Base-by-base conservation (phyloP, 2,113 vertebrate genomes). In the Pseudopipra pipra region DNA sequence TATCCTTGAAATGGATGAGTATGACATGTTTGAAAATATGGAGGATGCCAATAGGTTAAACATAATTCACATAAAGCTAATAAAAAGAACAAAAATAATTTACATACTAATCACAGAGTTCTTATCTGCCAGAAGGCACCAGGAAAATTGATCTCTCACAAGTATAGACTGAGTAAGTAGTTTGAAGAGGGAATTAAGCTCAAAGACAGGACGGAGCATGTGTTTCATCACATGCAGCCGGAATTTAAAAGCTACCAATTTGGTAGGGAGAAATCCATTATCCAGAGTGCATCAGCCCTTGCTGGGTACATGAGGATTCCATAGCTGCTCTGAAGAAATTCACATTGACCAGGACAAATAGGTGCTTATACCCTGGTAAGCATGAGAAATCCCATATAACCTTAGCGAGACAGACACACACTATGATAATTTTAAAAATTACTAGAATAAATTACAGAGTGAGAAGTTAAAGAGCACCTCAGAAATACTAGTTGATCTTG, bases 41-140 rank as follows among this genome's bases (percentile, higher is more conserved):
- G 52, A 88, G 37, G 88, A 92, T 0, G 1, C 61, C 68, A 74
- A 49, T 52, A 96, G 47, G 83, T 88, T 89, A 96, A 90, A 72
- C 76, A 90, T 96, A 96, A 95, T 80, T 97, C 90, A 95, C 52
- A 81, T 61, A 74, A 85, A 94, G 75, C 85, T 93, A 88, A 94
- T 90, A 86, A 92, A 93, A 95, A 61, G 74, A 80, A 70, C 35
- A 73, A 95, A 94, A 96, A 84, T 88, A 52, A 95, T 96, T 96
- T 96, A 49, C 93, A 88, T 96, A 96, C 86, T 96, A 92, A 96
- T 93, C 90, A 88, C 41, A 51, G 56, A 85, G 56, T 74, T 95
- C 75, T 85, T 91, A 92, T 87, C 93, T 92, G 67, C 37, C 47
- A 86, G 72, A 85, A 96, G 63, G 87, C 87, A 93, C 85, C 41